Conservation (phyloP, 2,113 vertebrate genomes). For the Cettia cetti region DNA sequence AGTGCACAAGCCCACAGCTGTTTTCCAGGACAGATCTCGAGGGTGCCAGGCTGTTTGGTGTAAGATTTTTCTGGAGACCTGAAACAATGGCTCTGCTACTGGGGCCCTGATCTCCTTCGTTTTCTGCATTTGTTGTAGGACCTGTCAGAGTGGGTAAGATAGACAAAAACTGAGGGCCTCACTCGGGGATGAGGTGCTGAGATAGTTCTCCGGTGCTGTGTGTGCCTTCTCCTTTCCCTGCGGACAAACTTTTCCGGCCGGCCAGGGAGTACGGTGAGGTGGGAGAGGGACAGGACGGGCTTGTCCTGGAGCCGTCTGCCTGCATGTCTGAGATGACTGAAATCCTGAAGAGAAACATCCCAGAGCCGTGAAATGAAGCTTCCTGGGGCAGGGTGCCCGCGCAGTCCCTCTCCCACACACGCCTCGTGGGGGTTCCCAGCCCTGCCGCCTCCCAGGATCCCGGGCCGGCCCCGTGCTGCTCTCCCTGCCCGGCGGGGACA, state of each 20-base stretch:
- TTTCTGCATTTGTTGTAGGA: neutral
- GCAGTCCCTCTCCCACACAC: neutral
- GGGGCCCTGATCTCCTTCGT: accelerated
- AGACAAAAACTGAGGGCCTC: neutral
- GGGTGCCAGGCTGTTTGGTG: neutral
- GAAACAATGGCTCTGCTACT: accelerated
- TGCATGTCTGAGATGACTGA: neutral
- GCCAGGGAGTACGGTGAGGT: accelerated
- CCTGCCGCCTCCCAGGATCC: neutral
- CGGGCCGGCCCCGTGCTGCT: accelerated
- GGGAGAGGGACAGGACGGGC: no score
- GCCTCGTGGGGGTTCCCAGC: accelerated
- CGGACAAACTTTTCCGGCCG: accelerated
- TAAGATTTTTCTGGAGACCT: neutral
- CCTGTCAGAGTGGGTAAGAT: neutral
- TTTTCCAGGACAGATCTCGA: neutral
- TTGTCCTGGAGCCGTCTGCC: neutral
- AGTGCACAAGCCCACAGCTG: neutral
- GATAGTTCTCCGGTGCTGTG: accelerated
- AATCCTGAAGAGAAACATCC: no score
- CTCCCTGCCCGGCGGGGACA: neutral
- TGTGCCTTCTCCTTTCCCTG: no score
- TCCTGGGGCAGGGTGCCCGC: neutral
- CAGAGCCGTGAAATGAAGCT: neutral
- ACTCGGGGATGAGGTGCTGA: accelerated